A percentile compares a stretch with the other conserved stretches of the same genome.
Conservation (phyloP, 1,140 invertebrate species). For the Heliothis subflexa region DNA sequence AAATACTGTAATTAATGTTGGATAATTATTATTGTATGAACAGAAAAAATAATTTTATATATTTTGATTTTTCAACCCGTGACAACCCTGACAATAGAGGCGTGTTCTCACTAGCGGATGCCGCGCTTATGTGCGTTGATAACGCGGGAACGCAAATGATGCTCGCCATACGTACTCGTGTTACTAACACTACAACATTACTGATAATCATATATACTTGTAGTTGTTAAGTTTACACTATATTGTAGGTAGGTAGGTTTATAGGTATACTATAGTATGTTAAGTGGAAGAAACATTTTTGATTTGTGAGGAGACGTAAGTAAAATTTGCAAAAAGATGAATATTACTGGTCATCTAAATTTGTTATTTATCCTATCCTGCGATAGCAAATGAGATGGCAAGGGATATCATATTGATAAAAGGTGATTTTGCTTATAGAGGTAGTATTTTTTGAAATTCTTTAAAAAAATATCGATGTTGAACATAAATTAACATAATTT, state of each 20-base stretch:
- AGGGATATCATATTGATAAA: no score
- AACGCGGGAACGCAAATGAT: conserved; percentile 25
- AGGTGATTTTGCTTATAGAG: no score
- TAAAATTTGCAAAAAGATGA: background rate
- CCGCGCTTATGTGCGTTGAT: conserved; percentile 23
- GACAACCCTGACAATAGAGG: conserved; percentile 6
- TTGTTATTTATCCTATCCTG: no score
- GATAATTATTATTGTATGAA: no score
- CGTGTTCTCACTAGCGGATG: conserved; percentile 31
- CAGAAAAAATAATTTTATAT: background rate
- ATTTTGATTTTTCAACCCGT: background rate
- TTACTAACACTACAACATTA: background rate
- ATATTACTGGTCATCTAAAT: background rate
- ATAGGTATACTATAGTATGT: background rate
- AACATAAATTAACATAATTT: no score
- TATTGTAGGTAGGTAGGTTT: background rate
- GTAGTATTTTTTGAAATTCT: no score
- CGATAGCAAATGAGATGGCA: no score
- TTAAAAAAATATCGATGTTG: no score
- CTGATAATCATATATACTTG: conserved; percentile 20
- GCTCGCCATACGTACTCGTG: background rate
- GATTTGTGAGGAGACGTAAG: background rate
- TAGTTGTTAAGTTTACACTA: background rate
- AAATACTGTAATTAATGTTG: no score
- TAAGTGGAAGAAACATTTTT: no score